Percentiles rank a stretch among this genome's conserved stretches.
Evolutionary conservation across 2,888 invertebrate genomes (phyloP).

Genomic region (Volucella inflata): DNA sequence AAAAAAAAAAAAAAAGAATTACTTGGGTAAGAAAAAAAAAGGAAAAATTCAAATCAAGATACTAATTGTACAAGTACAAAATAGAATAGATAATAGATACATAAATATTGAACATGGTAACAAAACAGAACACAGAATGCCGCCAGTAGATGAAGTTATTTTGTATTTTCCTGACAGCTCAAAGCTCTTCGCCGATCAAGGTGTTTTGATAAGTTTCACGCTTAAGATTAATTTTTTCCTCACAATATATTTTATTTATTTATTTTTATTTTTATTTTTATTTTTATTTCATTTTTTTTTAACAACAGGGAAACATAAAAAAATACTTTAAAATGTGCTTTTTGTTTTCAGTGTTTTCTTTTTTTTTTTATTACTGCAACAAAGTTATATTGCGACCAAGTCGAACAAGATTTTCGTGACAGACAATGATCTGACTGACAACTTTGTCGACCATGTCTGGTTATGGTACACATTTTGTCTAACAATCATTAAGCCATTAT

Average conservation of each 20-base stretch:
- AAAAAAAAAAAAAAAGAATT: conserved; percentile 32
- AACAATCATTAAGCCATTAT: conserved; percentile 61
- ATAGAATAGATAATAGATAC: conserved; percentile 44
- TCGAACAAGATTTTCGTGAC: conserved; percentile 73
- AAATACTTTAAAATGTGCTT: not conserved
- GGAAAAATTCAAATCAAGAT: conserved; percentile 31
- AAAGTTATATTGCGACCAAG: conserved; percentile 14
- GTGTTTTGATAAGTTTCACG: conserved; percentile 70
- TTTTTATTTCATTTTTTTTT: not conserved
- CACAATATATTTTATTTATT: not conserved
- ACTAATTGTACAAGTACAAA: conserved; percentile 7
- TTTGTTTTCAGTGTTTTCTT: conserved; percentile 1
- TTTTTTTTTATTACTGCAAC: conserved; percentile 42
- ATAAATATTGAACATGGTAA: conserved; percentile 61
- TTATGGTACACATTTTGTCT: conserved; percentile 61
- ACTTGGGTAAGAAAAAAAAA: no score
- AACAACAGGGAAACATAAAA: conserved; percentile 22
- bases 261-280: no score
- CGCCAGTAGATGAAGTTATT: conserved; percentile 56
- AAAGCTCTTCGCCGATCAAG: conserved; percentile 66
- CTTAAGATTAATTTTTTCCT: conserved; percentile 48
- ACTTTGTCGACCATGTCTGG: conserved; percentile 9
- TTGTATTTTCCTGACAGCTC: conserved; percentile 64
- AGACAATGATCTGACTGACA: conserved; percentile 31
- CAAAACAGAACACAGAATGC: conserved; percentile 21